Conservation (phyloP, 2,888 invertebrate species). For the Shargacucullia verbasci region DNA sequence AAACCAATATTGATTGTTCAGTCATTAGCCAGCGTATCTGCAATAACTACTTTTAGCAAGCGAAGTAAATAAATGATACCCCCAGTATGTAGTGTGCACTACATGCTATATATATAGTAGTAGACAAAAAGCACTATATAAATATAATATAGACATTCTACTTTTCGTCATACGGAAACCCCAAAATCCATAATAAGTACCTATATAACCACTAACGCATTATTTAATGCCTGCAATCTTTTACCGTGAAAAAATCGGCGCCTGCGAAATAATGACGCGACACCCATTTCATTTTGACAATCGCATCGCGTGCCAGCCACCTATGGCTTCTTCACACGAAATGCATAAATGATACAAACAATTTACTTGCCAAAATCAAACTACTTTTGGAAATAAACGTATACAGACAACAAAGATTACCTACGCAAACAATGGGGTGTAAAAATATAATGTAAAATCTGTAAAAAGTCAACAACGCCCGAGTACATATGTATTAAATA, state of each 20-base stretch:
- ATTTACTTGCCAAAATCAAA: conserved; percentile 56
- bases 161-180: background rate
- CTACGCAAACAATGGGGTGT: too few relatives aligned
- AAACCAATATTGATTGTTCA: too few relatives aligned
- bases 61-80: too few relatives aligned
- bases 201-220: too few relatives aligned
- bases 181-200: background rate
- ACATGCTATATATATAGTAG: too few relatives aligned
- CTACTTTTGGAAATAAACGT: conserved; percentile 39
- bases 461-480: too few relatives aligned
- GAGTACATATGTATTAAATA: too few relatives aligned
- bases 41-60: too few relatives aligned
- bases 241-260: conserved; percentile 38
- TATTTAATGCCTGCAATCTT: conserved; percentile 21
- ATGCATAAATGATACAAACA: conserved; percentile 71
- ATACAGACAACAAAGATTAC: conserved; percentile 11
- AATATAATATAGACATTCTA: too few relatives aligned
- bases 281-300: conserved; percentile 66
- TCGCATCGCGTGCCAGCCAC: conserved; percentile 71
- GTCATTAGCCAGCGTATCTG: too few relatives aligned
- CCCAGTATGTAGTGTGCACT: too few relatives aligned
- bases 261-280: conserved; percentile 51
- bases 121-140: too few relatives aligned
- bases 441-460: background rate
- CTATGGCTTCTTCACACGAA: conserved; percentile 74